Evolutionary conservation across 1,140 invertebrate genomes (phyloP).

Genomic region (Artemia franciscana): DNA sequence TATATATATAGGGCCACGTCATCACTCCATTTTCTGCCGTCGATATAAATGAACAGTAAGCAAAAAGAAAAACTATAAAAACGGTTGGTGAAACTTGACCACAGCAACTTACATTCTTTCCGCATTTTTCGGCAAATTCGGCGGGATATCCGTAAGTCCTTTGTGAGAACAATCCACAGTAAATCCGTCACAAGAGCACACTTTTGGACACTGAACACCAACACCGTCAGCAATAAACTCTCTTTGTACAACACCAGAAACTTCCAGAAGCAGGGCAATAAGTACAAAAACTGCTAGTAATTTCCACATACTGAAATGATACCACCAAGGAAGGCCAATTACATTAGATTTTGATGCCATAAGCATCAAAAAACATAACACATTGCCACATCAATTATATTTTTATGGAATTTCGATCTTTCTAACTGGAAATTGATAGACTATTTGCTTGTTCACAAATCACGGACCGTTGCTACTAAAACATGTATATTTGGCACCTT

Average conservation of each 20-base stretch:
- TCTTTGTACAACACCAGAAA: not conserved
- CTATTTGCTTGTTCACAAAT: too few species aligned
- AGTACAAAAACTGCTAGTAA: not conserved
- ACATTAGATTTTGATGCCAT: not conserved
- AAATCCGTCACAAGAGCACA: slow-evolving; percentile 46
- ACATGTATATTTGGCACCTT: too few species aligned
- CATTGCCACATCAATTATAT: not conserved
- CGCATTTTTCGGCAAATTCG: slow-evolving; percentile 41
- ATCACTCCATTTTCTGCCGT: too few species aligned
- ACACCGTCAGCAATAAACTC: not conserved
- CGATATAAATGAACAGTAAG: too few species aligned
- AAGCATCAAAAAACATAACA: not conserved
- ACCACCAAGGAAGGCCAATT: not conserved
- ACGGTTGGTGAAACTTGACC: too few species aligned
- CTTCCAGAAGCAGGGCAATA: not conserved
- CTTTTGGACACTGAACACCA: slow-evolving; percentile 38
- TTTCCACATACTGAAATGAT: not conserved
- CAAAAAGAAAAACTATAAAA: too few species aligned
- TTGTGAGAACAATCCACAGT: slow-evolving; percentile 57
- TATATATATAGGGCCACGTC: too few species aligned
- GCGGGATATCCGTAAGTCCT: slow-evolving; percentile 48
- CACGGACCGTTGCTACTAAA: too few species aligned
- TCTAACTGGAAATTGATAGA: too few species aligned
- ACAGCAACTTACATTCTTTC: slow-evolving; percentile 72
- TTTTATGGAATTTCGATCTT: too few species aligned